Conservation (phyloP, 2,797 vertebrate genomes). For the Leptatherina wallacei region DNA sequence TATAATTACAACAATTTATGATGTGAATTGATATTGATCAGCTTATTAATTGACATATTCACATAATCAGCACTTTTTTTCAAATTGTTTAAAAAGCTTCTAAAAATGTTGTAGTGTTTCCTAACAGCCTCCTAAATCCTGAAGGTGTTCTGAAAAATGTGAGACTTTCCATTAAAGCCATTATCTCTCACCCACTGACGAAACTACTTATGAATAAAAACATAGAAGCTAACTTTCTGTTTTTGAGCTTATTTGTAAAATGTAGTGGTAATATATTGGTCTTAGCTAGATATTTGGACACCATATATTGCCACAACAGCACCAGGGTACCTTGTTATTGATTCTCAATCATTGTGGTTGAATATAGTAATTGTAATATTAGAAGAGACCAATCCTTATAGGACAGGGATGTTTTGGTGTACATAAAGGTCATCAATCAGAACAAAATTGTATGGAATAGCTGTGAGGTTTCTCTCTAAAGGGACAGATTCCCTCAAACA, state of each 20-base stretch:
- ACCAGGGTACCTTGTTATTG: background rate
- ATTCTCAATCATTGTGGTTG: background rate
- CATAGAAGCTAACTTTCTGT: too few species aligned
- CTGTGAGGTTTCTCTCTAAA: background rate
- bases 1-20: too few species aligned
- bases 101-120: background rate
- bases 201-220: too few species aligned
- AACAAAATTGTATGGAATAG: background rate
- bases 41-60: background rate
- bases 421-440: background rate
- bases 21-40: too few species aligned
- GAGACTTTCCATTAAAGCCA: too few species aligned
- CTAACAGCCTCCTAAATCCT: background rate
- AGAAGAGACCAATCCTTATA: background rate
- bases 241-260: background rate
- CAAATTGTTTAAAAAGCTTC: background rate
- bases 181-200: too few species aligned
- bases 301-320: background rate
- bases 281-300: background rate
- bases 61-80: background rate
- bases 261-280: background rate
- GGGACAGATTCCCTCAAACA: background rate
- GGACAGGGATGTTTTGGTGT: background rate
- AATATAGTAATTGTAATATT: background rate
- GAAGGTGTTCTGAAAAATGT: background rate